A percentile compares a stretch with the other conserved stretches of the same genome.
Evolutionary conservation across 1,140 invertebrate species (phyloP).

Genomic region (Eriosoma lanigerum): DNA sequence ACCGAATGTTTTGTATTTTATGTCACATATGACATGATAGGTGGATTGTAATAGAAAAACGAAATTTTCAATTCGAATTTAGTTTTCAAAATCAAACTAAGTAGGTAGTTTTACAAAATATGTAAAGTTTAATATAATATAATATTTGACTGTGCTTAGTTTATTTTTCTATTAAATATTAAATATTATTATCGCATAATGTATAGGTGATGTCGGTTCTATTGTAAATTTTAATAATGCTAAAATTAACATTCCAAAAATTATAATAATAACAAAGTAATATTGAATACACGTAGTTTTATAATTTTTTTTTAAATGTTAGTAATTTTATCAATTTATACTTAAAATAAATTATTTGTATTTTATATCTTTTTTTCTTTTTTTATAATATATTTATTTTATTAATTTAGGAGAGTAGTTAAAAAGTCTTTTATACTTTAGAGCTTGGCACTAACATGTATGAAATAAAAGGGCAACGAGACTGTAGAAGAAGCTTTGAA

Average conservation of each 20-base stretch:
- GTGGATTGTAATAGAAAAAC: constrained; percentile 43
- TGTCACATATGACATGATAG: background rate
- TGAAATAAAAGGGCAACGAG: constrained; percentile 41
- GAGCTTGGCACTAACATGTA: constrained; percentile 52
- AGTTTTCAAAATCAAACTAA: constrained; percentile 37
- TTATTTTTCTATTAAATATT: constrained; percentile 49
- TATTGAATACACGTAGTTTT: constrained; percentile 30
- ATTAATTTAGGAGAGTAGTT: constrained; percentile 35
- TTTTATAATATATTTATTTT: constrained; percentile 48
- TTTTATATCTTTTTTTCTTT: constrained; percentile 48
- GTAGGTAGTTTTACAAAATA: constrained; percentile 19
- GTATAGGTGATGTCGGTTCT: constrained; percentile 9
- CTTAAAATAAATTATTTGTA: constrained; percentile 44
- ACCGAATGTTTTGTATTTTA: background rate
- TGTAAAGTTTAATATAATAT: constrained; percentile 43
- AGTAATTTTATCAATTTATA: constrained; percentile 49
- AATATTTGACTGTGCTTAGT: constrained; percentile 50
- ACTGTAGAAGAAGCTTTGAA: constrained; percentile 42
- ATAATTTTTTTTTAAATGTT: constrained; percentile 47
- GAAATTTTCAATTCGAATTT: constrained; percentile 40
- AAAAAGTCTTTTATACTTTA: constrained; percentile 47
- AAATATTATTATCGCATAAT: constrained; percentile 29
- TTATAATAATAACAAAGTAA: constrained; percentile 9
- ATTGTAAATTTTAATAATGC: constrained; percentile 34
- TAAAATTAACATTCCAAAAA: constrained; percentile 37